Base-by-base conservation (phyloP, 2,888 invertebrate genomes). In the Laothoe populi region DNA sequence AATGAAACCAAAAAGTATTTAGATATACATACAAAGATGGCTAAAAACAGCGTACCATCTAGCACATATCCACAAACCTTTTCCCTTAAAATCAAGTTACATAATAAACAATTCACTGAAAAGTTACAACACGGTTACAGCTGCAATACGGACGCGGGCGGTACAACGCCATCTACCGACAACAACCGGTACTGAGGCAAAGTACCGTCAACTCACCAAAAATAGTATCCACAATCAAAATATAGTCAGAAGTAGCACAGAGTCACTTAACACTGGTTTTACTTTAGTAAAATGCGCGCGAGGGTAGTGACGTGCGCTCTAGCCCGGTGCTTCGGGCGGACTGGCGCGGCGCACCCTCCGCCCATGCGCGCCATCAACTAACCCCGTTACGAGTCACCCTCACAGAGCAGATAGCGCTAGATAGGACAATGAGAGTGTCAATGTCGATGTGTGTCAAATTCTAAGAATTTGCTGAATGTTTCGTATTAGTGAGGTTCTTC, bases 81-180 rank as follows among this genome's bases (percentile, higher is more conserved):
- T 10, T 53, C 31, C 31, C 26, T 61, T 42, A 23, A 53, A 42
- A 24, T 21, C 62, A 68, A 72, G 70, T 82, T 80, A 83, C 61
- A 77, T 82, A 82, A 81, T 71, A 71, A 74, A 75, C 66, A 69
- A 75, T 70, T 72, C 46, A 59, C 23, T 45, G 66, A 75, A 75
- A 80, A 77, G 75, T 77, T 77, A 79, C 77, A 76, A 76, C 79
- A 77, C 78, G 74, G 79, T 79, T 82, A 82, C 77, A 81, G 81
- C 88, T 87, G 90, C 90, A 90, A 84, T 86, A 87, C 83, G 78
- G 87, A 83, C 82, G 82, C 84, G 79, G 19, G 70, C 63, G 67
- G 66, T 21, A n/a, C 72, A 79, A 68, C 87, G 90, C 89, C 90
- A 88, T 86, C 90, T 90, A 80, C 45, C 53, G 40, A 40, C 23